Conservation (phyloP, 2,113 vertebrate genomes). For the Microcebus lehilahytsara region DNA sequence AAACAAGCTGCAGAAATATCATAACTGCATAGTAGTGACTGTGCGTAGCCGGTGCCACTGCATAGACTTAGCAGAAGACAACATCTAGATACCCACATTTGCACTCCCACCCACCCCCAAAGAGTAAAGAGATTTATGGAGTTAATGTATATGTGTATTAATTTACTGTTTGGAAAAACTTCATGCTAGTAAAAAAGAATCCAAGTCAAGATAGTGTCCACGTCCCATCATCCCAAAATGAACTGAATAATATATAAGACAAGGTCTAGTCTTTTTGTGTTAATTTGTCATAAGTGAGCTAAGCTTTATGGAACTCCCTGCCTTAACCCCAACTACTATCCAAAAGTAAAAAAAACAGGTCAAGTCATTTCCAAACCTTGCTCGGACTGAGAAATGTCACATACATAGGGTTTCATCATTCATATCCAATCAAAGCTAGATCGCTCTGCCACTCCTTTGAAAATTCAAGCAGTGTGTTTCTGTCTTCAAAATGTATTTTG, state of each 20-base stretch:
- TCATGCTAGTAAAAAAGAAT: conserved; percentile 4
- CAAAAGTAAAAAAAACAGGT: conserved; percentile 15
- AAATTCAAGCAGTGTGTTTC: conserved; percentile 21
- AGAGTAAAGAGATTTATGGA: neutral
- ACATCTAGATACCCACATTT: neutral
- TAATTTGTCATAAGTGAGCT: neutral
- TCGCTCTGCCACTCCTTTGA: conserved; percentile 33
- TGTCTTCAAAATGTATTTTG: neutral
- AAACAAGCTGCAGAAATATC: conserved; percentile 18
- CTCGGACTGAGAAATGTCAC: conserved; percentile 7
- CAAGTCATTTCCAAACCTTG: neutral
- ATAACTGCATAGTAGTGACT: neutral
- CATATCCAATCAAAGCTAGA: neutral
- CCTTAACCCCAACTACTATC: neutral
- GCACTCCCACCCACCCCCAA: neutral
- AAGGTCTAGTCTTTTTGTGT: neutral
- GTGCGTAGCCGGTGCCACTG: neutral
- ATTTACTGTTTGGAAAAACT: conserved; percentile 31
- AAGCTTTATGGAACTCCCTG: neutral
- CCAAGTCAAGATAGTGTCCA: neutral
- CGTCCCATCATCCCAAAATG: neutral
- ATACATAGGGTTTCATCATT: neutral
- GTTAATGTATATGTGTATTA: neutral
- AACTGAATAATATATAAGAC: neutral
- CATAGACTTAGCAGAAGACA: neutral